Evolutionary conservation across 2,797 vertebrate species (phyloP).

Genomic region (Parambassis ranga): DNA sequence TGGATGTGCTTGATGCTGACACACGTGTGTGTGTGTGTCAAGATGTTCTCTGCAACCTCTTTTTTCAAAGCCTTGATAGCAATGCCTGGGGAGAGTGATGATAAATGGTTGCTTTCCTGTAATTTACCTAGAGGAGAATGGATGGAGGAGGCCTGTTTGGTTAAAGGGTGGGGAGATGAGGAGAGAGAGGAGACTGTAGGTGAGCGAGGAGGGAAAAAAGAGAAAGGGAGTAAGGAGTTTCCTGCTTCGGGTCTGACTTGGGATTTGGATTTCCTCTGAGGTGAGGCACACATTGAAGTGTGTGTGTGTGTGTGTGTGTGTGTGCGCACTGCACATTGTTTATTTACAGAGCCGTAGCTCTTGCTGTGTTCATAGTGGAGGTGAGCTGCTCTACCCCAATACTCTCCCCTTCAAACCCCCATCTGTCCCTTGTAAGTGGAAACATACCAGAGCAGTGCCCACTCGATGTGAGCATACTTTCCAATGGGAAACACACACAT

Average conservation of each 20-base stretch:
- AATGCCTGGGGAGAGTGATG: conserved; percentile 55
- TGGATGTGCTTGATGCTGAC: conserved; percentile 20
- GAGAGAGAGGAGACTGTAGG: conserved; percentile 49
- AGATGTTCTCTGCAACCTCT: conserved; percentile 23
- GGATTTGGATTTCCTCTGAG: conserved; percentile 69
- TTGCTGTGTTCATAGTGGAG: conserved; percentile 38
- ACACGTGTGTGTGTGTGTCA: neutral
- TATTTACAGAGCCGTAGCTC: conserved; percentile 71
- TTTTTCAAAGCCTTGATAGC: conserved; percentile 32
- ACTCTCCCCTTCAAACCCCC: neutral
- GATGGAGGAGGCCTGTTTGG: conserved; percentile 65
- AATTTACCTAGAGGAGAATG: conserved; percentile 66
- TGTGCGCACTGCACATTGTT: conserved; percentile 52
- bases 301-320: conserved; percentile 42
- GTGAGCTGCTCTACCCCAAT: conserved; percentile 14
- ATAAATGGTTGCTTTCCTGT: conserved; percentile 76
- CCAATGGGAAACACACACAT: conserved; percentile 24
- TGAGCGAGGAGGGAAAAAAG: neutral
- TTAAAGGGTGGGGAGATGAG: conserved; percentile 60
- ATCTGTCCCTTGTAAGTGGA: conserved; percentile 49
- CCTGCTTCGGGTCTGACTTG: conserved; percentile 53
- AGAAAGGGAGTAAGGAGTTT: conserved; percentile 47
- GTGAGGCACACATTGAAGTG: conserved; percentile 44
- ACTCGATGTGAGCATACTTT: conserved; percentile 32
- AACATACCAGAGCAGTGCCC: conserved; percentile 46